Conservation (phyloP, 2,888 invertebrate species). For the Philereme vetulata region DNA sequence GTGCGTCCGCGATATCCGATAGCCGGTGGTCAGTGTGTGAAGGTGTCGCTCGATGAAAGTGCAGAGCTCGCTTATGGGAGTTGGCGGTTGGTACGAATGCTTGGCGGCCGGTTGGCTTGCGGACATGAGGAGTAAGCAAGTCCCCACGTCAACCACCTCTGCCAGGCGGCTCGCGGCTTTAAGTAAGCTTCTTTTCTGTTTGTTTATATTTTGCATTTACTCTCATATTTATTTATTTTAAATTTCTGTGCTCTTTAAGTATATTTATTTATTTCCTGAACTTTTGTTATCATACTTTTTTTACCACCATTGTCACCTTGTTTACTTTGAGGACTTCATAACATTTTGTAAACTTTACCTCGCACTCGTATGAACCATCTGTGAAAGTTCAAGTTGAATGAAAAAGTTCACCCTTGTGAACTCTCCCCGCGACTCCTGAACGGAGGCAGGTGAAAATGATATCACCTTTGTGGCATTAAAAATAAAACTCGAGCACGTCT, state of each 20-base stretch:
- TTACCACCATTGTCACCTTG: neutral
- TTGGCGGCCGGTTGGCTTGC: conserved; percentile 80
- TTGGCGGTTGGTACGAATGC: conserved; percentile 79
- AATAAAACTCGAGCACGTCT: conserved; percentile 74
- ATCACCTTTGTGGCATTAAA: conserved; percentile 68
- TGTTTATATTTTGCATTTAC: conserved; percentile 73
- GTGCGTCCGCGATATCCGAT: conserved; percentile 51
- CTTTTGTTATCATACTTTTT: conserved; percentile 16
- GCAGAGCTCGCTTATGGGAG: conserved; percentile 80
- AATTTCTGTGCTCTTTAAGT: conserved; percentile 40
- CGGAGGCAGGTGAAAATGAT: conserved; percentile 65
- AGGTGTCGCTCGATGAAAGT: conserved; percentile 78
- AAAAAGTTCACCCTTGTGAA: conserved; percentile 11
- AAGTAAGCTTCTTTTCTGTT: conserved; percentile 82
- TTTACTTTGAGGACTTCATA: conserved; percentile 11
- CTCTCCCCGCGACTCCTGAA: conserved; percentile 17
- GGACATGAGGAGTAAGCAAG: conserved; percentile 82
- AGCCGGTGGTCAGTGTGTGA: conserved; percentile 61
- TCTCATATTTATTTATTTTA: conserved; percentile 44
- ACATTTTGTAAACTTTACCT: conserved; percentile 5
- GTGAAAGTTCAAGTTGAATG: conserved; percentile 10
- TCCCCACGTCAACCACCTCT: conserved; percentile 80
- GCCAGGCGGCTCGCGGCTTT: conserved; percentile 82
- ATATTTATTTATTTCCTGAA: conserved; percentile 36
- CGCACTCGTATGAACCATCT: conserved; percentile 7